phyloP scores from a whole-genome alignment of 2,888 invertebrate genomes.

The Chironomus tentans region DNA sequence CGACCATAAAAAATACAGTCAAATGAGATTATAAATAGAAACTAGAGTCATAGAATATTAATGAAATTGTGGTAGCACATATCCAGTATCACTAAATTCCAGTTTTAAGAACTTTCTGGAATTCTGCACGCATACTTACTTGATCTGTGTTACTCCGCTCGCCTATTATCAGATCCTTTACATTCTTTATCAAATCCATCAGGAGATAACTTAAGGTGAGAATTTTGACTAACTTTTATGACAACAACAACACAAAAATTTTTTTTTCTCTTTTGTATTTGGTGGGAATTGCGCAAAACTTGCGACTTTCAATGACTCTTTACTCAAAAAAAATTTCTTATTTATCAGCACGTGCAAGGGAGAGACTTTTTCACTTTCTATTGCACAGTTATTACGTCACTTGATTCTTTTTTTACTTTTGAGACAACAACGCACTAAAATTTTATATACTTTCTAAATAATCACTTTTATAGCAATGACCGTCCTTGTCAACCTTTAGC shows the following conservation, averaged over 20 bases:
- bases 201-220: slow-evolving; percentile 17
- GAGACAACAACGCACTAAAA: too few relatives aligned
- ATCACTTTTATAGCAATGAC: neutral
- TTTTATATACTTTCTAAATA: neutral
- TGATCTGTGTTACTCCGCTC: slow-evolving; percentile 5
- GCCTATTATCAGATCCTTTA: slow-evolving; percentile 23
- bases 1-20: too few relatives aligned
- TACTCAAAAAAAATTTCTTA: neutral
- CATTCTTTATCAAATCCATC: slow-evolving; percentile 20
- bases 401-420: neutral
- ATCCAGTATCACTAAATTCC: too few relatives aligned
- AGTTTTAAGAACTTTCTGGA: too few relatives aligned
- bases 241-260: neutral
- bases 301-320: neutral
- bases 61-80: too few relatives aligned
- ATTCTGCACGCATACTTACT: neutral
- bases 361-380: slow-evolving; percentile 1
- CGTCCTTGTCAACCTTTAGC: neutral
- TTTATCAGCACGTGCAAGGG: neutral
- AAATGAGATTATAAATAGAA: too few relatives aligned
- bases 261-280: neutral
- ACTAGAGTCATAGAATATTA: too few relatives aligned
- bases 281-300: neutral
- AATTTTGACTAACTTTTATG: slow-evolving; percentile 19
- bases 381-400: neutral